Percentiles rank a stretch among this genome's conserved stretches.
phyloP scores from a whole-genome alignment of 2,113 vertebrate genomes.

The Ptychochromis oligacanthus region DNA sequence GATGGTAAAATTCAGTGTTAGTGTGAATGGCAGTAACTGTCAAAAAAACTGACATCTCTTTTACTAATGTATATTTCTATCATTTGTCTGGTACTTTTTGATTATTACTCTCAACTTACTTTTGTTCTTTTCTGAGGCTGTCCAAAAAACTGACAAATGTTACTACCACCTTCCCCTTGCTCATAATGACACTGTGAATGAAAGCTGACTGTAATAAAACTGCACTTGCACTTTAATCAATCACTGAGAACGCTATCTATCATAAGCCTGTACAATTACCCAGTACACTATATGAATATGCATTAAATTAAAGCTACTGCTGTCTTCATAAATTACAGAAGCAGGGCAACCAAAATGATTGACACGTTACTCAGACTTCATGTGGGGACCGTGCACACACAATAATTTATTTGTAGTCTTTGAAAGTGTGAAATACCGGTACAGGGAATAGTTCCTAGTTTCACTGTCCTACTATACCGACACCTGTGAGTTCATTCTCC shows the following conservation, averaged over 20 bases:
- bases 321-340: not conserved
- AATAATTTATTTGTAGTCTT: not conserved
- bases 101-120: not conserved
- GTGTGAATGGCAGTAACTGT: too few species aligned
- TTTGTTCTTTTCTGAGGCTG: not conserved
- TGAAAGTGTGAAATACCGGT: not conserved
- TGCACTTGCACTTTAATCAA: not conserved
- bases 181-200: slow-evolving; percentile 1
- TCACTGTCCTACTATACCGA: not conserved
- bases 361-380: not conserved
- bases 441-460: not conserved
- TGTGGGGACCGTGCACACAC: not conserved
- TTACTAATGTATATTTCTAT: not conserved
- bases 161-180: not conserved
- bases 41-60: too few species aligned
- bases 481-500: not conserved
- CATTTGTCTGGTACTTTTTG: not conserved
- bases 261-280: not conserved
- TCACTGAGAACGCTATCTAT: not conserved
- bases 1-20: too few species aligned
- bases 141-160: not conserved
- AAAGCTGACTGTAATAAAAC: not conserved
- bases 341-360: not conserved
- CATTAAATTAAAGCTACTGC: not conserved
- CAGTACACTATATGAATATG: not conserved